A percentile compares a stretch with the other conserved stretches of the same genome.
Evolutionary conservation across 2,797 vertebrate species (phyloP).

Genomic region (Acanthopagrus latus): DNA sequence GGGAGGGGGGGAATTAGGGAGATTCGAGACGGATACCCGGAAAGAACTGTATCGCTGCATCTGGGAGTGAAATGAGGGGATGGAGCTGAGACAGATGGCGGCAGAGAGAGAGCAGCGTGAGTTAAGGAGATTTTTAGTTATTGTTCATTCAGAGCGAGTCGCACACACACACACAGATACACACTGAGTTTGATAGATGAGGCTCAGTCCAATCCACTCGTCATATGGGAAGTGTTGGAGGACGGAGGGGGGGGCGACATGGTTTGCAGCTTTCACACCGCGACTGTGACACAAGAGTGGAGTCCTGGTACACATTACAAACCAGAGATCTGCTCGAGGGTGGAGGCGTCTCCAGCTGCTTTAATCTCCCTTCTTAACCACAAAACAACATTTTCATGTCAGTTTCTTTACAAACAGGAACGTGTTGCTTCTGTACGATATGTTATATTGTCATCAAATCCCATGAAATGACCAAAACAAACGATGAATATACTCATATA

Average conservation of each 20-base stretch:
- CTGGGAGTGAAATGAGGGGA: constrained; percentile 51
- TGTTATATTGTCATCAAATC: background rate
- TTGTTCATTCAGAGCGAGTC: constrained; percentile 45
- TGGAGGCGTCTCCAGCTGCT: background rate
- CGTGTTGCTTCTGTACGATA: no score
- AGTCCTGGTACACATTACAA: background rate
- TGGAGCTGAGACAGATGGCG: constrained; percentile 52
- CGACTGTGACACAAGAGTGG: background rate
- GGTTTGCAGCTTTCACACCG: constrained; percentile 22
- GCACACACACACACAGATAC: constrained; percentile 15
- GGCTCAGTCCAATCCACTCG: constrained; percentile 1
- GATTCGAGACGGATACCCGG: constrained; percentile 35
- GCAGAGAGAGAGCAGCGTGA: constrained; percentile 20
- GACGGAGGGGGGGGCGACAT: background rate
- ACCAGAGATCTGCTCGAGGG: background rate
- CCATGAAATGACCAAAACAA: background rate
- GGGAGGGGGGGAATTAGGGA: constrained; percentile 46
- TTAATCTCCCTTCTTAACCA: background rate
- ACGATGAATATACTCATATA: background rate
- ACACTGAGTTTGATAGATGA: constrained; percentile 29
- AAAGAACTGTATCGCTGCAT: constrained; percentile 38
- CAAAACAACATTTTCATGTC: background rate
- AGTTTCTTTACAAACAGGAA: background rate
- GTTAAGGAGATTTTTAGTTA: constrained; percentile 48
- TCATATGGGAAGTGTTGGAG: constrained; percentile 6